A percentile compares a stretch with the other conserved stretches of the same genome.
Evolutionary conservation across 2,888 invertebrate species (phyloP).

Genomic region (Tenthredo notha): DNA sequence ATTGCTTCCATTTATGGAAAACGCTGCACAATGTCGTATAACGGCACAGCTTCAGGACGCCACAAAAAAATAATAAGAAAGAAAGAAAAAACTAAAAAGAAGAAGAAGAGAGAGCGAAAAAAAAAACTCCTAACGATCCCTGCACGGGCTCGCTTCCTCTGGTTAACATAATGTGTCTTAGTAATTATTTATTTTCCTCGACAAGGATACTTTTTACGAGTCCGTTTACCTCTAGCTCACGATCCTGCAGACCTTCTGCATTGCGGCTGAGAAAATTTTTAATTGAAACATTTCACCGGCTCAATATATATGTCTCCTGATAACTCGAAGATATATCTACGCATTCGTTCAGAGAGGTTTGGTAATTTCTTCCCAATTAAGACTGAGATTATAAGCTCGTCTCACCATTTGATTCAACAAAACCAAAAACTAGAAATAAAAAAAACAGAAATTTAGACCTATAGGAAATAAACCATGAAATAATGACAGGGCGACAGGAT

Average conservation of each 20-base stretch:
- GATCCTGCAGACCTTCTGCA: neutral
- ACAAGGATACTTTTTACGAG: conserved; percentile 17
- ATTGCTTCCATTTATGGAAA: conserved; percentile 41
- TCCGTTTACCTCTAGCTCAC: neutral
- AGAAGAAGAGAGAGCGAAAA: neutral
- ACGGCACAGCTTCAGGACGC: conserved; percentile 4
- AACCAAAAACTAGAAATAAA: neutral
- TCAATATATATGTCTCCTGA: neutral
- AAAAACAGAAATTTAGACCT: neutral
- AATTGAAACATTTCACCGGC: conserved; percentile 35
- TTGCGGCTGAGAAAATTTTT: conserved; percentile 18
- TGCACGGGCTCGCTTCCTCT: conserved; percentile 18
- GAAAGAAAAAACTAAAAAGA: neutral
- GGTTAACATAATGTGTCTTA: conserved; percentile 29
- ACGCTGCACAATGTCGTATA: conserved; percentile 6
- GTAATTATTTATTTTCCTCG: conserved; percentile 26
- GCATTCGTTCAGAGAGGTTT: neutral
- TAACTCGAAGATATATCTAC: conserved; percentile 28
- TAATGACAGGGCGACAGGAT: neutral
- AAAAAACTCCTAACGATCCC: conserved; percentile 13
- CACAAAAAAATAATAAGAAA: neutral
- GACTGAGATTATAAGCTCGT: neutral
- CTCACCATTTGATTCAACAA: neutral
- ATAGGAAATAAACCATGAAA: neutral
- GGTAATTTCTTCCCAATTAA: conserved; percentile 23